Evolutionary conservation across 2,797 vertebrate genomes (phyloP), one percentile per base, ranked within the genome.

Genomic region (Rhodeus uyekii): DNA sequence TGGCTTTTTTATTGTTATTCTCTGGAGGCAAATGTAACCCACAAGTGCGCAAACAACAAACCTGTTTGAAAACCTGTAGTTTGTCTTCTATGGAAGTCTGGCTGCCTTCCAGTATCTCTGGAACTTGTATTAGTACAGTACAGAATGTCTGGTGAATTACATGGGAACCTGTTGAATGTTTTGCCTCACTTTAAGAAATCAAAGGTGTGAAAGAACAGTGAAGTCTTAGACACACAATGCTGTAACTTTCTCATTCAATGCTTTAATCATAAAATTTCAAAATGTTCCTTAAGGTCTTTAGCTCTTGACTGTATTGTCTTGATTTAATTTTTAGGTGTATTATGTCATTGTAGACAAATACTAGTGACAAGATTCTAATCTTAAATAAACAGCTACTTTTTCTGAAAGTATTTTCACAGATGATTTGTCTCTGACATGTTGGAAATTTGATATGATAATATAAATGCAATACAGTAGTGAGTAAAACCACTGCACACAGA

Each of bases 401-500:
- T 44, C 1, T 39, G 3, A 3, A 22, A 50, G 19, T 34, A 27
- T 19, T 50, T 46, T 50, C 10, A 2, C 18, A 4, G 29, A 50
- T 44, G 6, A 72, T 32, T n/a, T 72, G 16, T 18, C 19, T 44
- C 22, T 69, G 50, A 69, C 50, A 44, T 18, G 19, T 10, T 24
- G 22, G 53, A 8, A 80, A 80, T 61, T 67, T 46, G 53, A 71
- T 46, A 46, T 19, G 39, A 29, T 22, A 72, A 27, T 36, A 63
- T 63, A 72, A 72, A 80, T 48, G 67, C 24, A 42, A 80, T 61
- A 39, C 19, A 34, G 65, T 65, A 46, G 67, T 2, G 39, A 61
- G 39, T 61, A 61, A 72, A 63, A 72, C 67, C 78, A n/a, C 39
- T 80, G 78, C 42, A 46, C 55, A 71, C 24, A 71, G 50, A 78